phyloP scores from a whole-genome alignment of 1,140 invertebrate species.

The Samia ricini region DNA sequence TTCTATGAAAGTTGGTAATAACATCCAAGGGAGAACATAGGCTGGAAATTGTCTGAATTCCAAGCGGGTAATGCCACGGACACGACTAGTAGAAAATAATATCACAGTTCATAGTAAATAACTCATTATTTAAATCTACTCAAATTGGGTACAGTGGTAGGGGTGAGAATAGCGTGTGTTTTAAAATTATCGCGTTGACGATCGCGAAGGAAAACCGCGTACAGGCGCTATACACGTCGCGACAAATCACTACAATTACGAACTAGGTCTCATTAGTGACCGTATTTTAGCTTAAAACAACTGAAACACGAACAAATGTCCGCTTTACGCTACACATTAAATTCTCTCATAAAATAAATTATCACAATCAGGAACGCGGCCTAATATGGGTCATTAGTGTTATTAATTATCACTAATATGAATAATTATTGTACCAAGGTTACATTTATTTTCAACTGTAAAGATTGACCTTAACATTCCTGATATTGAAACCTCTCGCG shows the following conservation, averaged over 20 bases:
- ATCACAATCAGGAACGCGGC: neutral
- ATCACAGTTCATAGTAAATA: too few relatives aligned
- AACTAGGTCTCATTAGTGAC: slow-evolving; percentile 52
- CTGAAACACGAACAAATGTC: slow-evolving; percentile 30
- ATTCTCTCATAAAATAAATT: neutral
- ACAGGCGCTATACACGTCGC: slow-evolving; percentile 38
- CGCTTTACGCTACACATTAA: neutral
- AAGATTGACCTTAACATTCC: too few relatives aligned
- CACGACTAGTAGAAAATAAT: too few relatives aligned
- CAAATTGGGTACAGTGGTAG: neutral
- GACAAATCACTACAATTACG: slow-evolving; percentile 62
- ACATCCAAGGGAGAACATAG: too few relatives aligned
- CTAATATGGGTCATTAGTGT: neutral
- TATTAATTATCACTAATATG: neutral
- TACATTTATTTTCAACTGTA: too few relatives aligned
- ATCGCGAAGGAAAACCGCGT: slow-evolving; percentile 35
- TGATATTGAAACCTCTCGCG: neutral
- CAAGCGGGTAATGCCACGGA: too few relatives aligned
- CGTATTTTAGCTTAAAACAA: slow-evolving; percentile 45
- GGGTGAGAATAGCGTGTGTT: neutral
- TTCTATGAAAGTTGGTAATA: too few relatives aligned
- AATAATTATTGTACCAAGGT: too few relatives aligned
- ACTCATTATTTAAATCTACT: neutral
- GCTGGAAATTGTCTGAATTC: too few relatives aligned
- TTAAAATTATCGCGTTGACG: slow-evolving; percentile 23